Evolutionary conservation across 2,888 invertebrate species (phyloP), one percentile per base, ranked within the genome.

Genomic region (Buathra laborator): DNA sequence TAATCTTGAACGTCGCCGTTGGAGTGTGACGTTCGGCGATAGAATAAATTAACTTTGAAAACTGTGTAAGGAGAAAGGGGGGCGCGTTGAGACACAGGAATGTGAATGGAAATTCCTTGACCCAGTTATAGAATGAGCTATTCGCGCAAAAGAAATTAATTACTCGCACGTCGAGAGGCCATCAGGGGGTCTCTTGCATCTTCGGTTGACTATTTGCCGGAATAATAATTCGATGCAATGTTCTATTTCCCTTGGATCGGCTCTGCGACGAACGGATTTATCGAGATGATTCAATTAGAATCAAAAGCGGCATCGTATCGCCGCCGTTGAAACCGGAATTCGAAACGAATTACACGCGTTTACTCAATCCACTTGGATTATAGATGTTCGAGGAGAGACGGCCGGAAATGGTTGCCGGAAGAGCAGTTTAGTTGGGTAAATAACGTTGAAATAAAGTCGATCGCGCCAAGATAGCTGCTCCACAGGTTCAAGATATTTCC

Each of bases 291-390:
- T 48, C 71, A 56, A 71, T 71, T 71, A 29, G 16, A 71, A 53
- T 43, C 70, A n/a, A 71, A 71, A 32, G 32, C 12, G 70, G 29
- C 29, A 16, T 71, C 32, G 32, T 53, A 14, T n/a, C 29, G 19
- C 9, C 24, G 14, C 12, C 10, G 24, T 24, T 24, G 56, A 12
- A 10, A 10, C 19, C 56, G 56, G 12, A 19, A 56, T 56, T 24
- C 44, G 24, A 76, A 66, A 43, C 53, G 53, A 66, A 43, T 53
- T 53, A 44, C 16, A 24, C 43, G 44, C 66, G 76, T 51, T 77
- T 44, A 51, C 44, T 67, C 66, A 53, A 56, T 19, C 43, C 62
- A 3, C 59, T 37, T n/a, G 78, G 70, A 79, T 78, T 70, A 70
- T 24, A 32, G 76, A 66, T 72, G 24, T 1, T 29, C 7, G 6